Evolutionary conservation across 2,888 invertebrate genomes (phyloP), one percentile per base, ranked within the genome.

Genomic region (Catotricha subobsoleta): DNA sequence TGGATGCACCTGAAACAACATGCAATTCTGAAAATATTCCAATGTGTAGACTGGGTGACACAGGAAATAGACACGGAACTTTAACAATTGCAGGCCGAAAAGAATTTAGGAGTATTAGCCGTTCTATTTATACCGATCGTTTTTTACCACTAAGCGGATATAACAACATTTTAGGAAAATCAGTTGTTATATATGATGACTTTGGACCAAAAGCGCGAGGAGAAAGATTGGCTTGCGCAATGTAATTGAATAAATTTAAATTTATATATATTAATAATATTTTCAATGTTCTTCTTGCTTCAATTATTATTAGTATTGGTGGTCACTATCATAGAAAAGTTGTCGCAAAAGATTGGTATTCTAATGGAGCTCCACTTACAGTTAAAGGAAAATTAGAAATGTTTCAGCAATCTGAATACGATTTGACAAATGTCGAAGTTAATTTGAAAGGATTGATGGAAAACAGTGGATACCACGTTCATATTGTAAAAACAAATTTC

Each of bases 331-430:
- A 81, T 7, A 72, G 83, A 43, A 88, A 88, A 61, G 86, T 80
- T 0, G 86, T 90, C 2, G 80, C 76, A 0, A 77, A 75, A 51
- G 82, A 87, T 52, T 90, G 90, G 90, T 84, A 83, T 59, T 79
- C 82, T 5, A 87, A 87, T 59, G 83, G 81, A 0, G 69, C 72
- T 44, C 60, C 64, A 0, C 59, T 75, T 28, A 59, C 68, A 1
- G 66, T 83, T 16, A 71, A 68, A 52, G 88, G 88, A 9, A 76
- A 76, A 58, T 59, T 88, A 18, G 87, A 88, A 63, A 72, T 90
- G 49, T 67, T 76, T 30, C 90, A 91, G 61, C 83, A 87, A 61
- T 80, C 82, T 0, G 80, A 81, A 59, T 88, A 84, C 53, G 87
- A 88, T 57, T 61, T 79, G 40, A 81, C 82, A 39, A 80, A 83